Evolutionary conservation across 53 echinoderm and acorn worm genomes (phyloP), one percentile per base, ranked within the genome.

Genomic region (Stichopus horrens): DNA sequence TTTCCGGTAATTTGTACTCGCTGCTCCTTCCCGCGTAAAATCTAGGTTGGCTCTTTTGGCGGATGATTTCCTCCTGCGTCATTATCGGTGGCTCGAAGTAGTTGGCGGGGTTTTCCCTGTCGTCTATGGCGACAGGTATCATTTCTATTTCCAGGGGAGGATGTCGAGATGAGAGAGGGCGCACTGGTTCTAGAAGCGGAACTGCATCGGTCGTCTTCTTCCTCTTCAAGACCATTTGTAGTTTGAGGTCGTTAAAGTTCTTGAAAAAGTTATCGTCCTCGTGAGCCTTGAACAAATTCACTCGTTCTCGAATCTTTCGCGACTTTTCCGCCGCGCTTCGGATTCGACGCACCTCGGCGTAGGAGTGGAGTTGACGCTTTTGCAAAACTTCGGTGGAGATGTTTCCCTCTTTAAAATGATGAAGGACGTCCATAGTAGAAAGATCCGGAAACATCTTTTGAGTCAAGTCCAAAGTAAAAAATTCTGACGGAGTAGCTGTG

Each of bases 31-130:
- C 96, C 8, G 96, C 96, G 55, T 96, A 96, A 89, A 96, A 96
- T 60, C 96, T 83, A 54, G 96, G 96, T 74, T 95, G 95, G 57
- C 90, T 93, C 74, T 63, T 60, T 88, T 94, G 94, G 7, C 93
- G 86, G 59, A 83, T 67, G 56, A 93, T 92, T 52, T 95, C 96
- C 4, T 92, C 95, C 13, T 91, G 91, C 4, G 96, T 90, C 89
- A 93, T 90, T 16, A 95, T 84, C 13, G 96, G 96, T 2, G 96
- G 96, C 2, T 89, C 85, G 89, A 93, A 96, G 83, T 96, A 96
- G 77, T 95, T 96, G 52, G 95, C 95, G 2, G 95, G 94, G 57
- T 96, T 95, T 88, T 94, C 92, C 73, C 94, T 55, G 52, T 93
- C 92, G 53, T 83, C 88, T 53, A 90, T 90, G 55, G 91, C 89